phyloP scores from a whole-genome alignment of 2,113 vertebrate genomes.

The Enhydra lutris region DNA sequence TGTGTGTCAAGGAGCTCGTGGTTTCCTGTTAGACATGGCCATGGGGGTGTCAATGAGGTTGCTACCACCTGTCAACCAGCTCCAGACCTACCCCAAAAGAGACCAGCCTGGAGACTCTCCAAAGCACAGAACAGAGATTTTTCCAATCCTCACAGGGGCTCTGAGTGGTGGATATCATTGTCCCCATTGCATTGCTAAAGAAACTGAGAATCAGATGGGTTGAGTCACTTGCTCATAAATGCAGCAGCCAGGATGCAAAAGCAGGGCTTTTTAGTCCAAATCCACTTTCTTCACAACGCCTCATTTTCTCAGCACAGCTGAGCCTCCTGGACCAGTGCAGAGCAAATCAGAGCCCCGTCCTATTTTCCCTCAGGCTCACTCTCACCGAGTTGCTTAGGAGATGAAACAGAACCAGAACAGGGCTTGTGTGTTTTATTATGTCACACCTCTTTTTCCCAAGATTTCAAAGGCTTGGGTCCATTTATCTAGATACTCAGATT shows the following conservation, averaged over 20 bases:
- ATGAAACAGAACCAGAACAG: conserved; percentile 21
- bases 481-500: conserved; percentile 39
- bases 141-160: neutral
- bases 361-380: neutral
- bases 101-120: neutral
- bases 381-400: neutral
- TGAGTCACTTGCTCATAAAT: neutral
- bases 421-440: conserved; percentile 29
- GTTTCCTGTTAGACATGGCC: neutral
- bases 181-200: neutral
- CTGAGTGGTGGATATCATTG: neutral
- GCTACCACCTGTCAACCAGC: neutral
- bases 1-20: neutral
- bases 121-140: neutral
- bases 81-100: neutral
- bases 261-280: neutral
- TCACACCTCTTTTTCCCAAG: conserved; percentile 15
- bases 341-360: neutral
- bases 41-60: fast-evolving
- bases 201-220: neutral
- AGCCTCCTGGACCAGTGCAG: neutral
- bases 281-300: neutral
- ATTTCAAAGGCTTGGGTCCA: conserved; percentile 39
- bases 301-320: neutral
- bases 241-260: neutral